Base-by-base conservation (phyloP, 2,797 vertebrate species). In the Decapterus maruadsi region DNA sequence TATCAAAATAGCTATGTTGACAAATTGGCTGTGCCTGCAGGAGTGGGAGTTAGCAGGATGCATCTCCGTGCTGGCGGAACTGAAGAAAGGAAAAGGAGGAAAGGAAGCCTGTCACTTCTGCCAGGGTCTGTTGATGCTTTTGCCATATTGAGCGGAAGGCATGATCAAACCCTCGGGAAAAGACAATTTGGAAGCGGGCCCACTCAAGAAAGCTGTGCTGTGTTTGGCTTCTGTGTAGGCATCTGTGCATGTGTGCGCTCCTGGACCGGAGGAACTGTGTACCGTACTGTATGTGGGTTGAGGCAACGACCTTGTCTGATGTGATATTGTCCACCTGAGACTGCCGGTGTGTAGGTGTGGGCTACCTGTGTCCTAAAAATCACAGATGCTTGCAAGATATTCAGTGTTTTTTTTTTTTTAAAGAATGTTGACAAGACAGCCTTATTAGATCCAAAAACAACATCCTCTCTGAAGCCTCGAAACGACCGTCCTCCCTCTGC, bases 11-110 rank as follows among this genome's bases (percentile, higher is more conserved):
- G 71, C 68, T 62, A 60, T 85, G 83, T 87, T 91, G 88, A 92
- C 84, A 88, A 89, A 89, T 85, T 90, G 92, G 86, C 87, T 76
- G 22, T 29, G 72, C 46, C 48, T 75, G 77, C 58, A 67, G 74
- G 70, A 89, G 91, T 91, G 91, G 91, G 89, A 92, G 92, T 86
- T 48, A 77, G 87, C 85, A 88, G 86, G 90, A 89, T 90, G 78
- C 72, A 65, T 83, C 53, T 81, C 84, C 78, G 76, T 68, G 72
- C 34, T 83, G 83, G 80, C 87, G 75, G 81, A 81, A 77, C 77
- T 75, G 68, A 81, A 79, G 72, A 74, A 73, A 63, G 74, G 72
- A 78, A 89, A 77, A 75, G 48, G 56, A 72, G 85, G 82, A 80
- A 62, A 88, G 74, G 76, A 86, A 82, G 85, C 75, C 45, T 29